Percentiles rank a stretch among this genome's conserved stretches.
Conservation (phyloP, 2,113 vertebrate genomes). For the Apodemus sylvaticus region DNA sequence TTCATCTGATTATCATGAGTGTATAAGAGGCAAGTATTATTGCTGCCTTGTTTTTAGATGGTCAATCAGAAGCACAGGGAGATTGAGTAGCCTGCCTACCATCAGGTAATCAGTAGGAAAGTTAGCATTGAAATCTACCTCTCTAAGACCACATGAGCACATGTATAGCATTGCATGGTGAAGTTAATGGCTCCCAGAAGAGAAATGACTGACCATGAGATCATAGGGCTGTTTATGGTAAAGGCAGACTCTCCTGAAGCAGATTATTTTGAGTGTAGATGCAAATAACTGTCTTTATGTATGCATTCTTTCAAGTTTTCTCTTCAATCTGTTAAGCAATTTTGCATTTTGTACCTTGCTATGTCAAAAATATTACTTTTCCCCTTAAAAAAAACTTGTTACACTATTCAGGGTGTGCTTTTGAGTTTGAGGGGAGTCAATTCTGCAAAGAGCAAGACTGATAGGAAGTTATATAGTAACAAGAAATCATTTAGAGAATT, state of each 20-base stretch:
- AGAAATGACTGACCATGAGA: not conserved
- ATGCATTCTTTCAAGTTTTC: not conserved
- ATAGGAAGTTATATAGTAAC: not conserved
- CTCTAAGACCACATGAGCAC: not conserved
- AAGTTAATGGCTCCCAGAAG: not conserved
- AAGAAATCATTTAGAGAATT: not conserved
- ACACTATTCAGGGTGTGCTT: not conserved
- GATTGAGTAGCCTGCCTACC: not conserved
- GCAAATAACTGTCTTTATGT: not conserved
- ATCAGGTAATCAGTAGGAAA: not conserved
- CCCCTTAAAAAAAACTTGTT: not conserved
- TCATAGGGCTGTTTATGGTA: not conserved
- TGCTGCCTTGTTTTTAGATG: not conserved
- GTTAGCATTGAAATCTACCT: not conserved
- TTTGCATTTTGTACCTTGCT: not conserved
- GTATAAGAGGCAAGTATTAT: not conserved
- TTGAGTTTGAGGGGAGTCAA: not conserved
- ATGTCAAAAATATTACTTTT: slow-evolving; percentile 16
- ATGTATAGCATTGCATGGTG: not conserved
- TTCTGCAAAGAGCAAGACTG: not conserved
- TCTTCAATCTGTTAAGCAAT: not conserved
- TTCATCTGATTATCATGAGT: slow-evolving; percentile 7
- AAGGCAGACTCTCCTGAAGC: not conserved
- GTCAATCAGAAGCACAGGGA: not conserved
- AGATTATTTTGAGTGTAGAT: not conserved